Evolutionary conservation across 2,888 invertebrate genomes (phyloP).

Genomic region (Clusia tigrina): DNA sequence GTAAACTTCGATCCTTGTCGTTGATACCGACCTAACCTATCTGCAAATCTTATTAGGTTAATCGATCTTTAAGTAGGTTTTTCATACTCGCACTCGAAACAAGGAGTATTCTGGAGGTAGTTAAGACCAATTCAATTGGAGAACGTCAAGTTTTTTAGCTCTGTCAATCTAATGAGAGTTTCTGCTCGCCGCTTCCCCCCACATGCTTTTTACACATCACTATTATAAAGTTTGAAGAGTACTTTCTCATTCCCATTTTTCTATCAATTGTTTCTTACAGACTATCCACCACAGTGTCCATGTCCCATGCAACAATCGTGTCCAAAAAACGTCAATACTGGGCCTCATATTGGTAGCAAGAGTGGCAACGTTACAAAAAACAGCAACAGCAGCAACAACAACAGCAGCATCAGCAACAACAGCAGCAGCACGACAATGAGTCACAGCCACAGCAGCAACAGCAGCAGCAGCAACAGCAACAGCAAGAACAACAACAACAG

Average conservation of each 20-base stretch:
- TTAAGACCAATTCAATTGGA: no score
- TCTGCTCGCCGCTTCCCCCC: no score
- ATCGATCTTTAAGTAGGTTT: no score
- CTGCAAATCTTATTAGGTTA: no score
- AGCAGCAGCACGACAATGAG: constrained; percentile 29
- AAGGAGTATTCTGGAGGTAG: no score
- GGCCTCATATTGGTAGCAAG: constrained; percentile 97
- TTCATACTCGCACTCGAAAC: no score
- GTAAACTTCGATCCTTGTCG: no score
- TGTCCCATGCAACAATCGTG: constrained; percentile 93
- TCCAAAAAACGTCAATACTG: constrained; percentile 99
- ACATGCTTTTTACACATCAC: neutral
- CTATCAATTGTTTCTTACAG: constrained; percentile 60
- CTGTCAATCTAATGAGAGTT: neutral
- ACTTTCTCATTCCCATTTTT: neutral
- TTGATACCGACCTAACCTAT: no score
- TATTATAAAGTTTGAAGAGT: no score
- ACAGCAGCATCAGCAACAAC: constrained; percentile 41
- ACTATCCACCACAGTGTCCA: constrained; percentile 73
- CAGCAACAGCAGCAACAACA: constrained; percentile 47
- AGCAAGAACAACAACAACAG: constrained; percentile 38
- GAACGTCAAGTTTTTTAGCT: no score
- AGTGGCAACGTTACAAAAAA: constrained; percentile 69
- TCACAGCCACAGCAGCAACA: constrained; percentile 36
- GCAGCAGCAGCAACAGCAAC: constrained; percentile 37